Percentiles rank a stretch among this genome's conserved stretches.
phyloP scores from a whole-genome alignment of 2,797 vertebrate species.

The Xyrichtys novacula region DNA sequence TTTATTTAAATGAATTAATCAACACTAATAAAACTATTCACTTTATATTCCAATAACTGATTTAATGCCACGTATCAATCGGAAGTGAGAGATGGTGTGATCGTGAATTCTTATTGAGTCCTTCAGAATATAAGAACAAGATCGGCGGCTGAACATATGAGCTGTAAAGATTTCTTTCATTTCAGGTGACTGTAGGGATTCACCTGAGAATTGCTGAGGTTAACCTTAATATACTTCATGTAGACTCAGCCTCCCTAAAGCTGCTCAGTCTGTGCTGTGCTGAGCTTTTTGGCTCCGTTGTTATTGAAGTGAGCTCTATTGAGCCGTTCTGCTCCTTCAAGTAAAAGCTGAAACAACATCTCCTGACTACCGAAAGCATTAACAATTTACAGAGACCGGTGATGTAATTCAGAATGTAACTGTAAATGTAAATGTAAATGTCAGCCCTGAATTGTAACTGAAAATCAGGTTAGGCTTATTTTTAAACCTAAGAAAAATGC shows the following conservation, averaged over 20 bases:
- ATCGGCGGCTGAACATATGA: constrained; percentile 16
- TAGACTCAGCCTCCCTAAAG: constrained; percentile 38
- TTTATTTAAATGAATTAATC: background rate
- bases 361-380: constrained; percentile 21
- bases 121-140: background rate
- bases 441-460: constrained; percentile 35
- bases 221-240: constrained; percentile 43
- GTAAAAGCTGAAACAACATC: constrained; percentile 30
- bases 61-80: background rate
- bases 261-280: constrained; percentile 28
- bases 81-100: background rate
- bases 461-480: constrained; percentile 57
- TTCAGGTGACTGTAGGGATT: constrained; percentile 50
- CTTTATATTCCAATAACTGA: background rate
- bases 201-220: constrained; percentile 50
- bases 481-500: constrained; percentile 51
- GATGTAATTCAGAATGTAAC: constrained; percentile 53
- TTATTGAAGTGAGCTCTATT: constrained; percentile 21
- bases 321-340: constrained; percentile 26
- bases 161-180: constrained; percentile 45
- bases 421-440: constrained; percentile 55
- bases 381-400: constrained; percentile 28
- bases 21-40: background rate
- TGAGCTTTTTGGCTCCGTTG: constrained; percentile 13
- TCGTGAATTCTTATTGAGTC: background rate